Conservation (phyloP, 2,888 invertebrate genomes). For the Drosophila multiciliata region DNA sequence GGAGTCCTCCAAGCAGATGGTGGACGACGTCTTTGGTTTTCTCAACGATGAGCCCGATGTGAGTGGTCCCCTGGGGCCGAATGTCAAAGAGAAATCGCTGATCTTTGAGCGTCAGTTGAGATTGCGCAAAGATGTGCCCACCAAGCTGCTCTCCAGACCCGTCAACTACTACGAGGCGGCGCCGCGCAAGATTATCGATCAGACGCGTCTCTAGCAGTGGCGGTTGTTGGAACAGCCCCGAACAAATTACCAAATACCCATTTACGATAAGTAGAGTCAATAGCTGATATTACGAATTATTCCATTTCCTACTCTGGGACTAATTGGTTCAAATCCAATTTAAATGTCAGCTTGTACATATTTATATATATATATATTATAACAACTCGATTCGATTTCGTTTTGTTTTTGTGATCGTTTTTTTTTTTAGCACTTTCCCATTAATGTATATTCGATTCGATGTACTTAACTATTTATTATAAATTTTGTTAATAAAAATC, state of each 20-base stretch:
- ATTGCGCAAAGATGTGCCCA: constrained; percentile 82
- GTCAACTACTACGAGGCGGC: constrained; percentile 82
- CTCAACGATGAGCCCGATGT: constrained; percentile 86
- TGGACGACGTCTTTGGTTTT: constrained; percentile 89
- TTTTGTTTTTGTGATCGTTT: constrained; percentile 48
- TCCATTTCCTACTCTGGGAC: constrained; percentile 7
- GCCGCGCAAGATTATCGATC: constrained; percentile 69
- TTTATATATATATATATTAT: neutral
- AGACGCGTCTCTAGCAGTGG: constrained; percentile 75
- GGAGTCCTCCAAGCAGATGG: constrained; percentile 87
- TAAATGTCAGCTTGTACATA: constrained; percentile 27
- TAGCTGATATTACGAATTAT: constrained; percentile 39
- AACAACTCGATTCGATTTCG: constrained; percentile 5
- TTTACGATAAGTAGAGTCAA: constrained; percentile 41
- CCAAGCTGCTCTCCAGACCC: constrained; percentile 84
- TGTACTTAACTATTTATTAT: constrained; percentile 52
- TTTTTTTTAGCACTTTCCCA: constrained; percentile 14
- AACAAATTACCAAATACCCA: constrained; percentile 55
- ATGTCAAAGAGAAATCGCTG: constrained; percentile 84
- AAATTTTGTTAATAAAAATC: constrained; percentile 66
- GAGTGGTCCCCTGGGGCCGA: constrained; percentile 83
- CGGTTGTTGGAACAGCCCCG: constrained; percentile 45
- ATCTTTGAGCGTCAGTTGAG: constrained; percentile 84
- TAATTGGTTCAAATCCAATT: constrained; percentile 37
- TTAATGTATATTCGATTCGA: constrained; percentile 30